Percentiles rank a stretch among this genome's conserved stretches.
phyloP scores from a whole-genome alignment of 2,113 vertebrate genomes.

The Vulpes ferrilata region DNA sequence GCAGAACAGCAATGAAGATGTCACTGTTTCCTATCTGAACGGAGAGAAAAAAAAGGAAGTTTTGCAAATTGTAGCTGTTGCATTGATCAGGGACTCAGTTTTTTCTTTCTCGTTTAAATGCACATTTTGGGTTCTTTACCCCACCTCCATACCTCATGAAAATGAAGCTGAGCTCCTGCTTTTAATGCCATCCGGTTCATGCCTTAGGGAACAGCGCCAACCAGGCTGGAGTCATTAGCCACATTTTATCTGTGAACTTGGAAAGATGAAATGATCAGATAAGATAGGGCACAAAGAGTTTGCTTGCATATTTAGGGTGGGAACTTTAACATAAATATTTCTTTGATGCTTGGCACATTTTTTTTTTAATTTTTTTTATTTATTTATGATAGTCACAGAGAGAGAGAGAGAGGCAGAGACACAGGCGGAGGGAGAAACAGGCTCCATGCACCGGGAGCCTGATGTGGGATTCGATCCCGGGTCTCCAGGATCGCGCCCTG shows the following conservation, averaged over 20 bases:
- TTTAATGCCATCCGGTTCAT: constrained; percentile 17
- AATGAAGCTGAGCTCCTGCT: background rate
- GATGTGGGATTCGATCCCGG: too few relatives aligned
- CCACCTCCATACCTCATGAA: background rate
- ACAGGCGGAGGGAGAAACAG: too few relatives aligned
- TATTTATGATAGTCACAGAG: too few relatives aligned
- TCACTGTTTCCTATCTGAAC: background rate
- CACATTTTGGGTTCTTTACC: background rate
- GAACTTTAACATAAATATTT: background rate
- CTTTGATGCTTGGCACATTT: background rate
- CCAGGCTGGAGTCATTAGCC: background rate
- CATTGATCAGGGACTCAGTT: background rate
- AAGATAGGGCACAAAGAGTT: background rate
- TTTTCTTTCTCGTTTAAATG: background rate
- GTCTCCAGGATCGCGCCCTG: too few relatives aligned
- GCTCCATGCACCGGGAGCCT: too few relatives aligned
- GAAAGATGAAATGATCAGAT: background rate
- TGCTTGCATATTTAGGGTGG: background rate
- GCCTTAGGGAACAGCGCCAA: background rate
- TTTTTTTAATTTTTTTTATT: too few relatives aligned
- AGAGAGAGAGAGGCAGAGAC: too few relatives aligned
- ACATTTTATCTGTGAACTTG: constrained; percentile 9
- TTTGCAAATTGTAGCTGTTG: background rate
- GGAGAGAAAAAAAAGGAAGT: background rate
- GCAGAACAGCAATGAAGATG: background rate